A percentile compares a stretch with the other conserved stretches of the same genome.
phyloP scores from a whole-genome alignment of 2,888 invertebrate genomes.

The Eretmocerus hayati region DNA sequence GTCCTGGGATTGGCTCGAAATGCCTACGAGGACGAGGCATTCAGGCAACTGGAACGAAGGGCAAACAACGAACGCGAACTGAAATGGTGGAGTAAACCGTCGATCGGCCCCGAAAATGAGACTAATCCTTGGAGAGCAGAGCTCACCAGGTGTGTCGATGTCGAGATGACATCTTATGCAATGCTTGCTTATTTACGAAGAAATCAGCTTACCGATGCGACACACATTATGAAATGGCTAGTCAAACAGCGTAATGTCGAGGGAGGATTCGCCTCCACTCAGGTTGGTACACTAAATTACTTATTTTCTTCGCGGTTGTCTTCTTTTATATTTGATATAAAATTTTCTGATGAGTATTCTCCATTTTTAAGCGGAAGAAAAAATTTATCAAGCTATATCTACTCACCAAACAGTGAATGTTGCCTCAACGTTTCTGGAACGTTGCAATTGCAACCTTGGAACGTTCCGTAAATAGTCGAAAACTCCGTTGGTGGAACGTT shows the following conservation, averaged over 20 bases:
- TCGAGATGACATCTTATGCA: constrained; percentile 86
- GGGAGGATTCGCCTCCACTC: constrained; percentile 67
- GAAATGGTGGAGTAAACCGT: constrained; percentile 75
- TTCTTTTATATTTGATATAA: too few species aligned
- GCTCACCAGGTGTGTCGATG: constrained; percentile 64
- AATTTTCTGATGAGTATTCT: too few species aligned
- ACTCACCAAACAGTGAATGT: too few species aligned
- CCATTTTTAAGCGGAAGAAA: too few species aligned
- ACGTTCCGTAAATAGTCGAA: too few species aligned
- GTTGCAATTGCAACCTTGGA: too few species aligned
- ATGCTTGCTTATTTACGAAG: constrained; percentile 60
- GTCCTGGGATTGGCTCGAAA: constrained; percentile 71
- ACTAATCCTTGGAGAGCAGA: constrained; percentile 60
- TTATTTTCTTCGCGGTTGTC: too few species aligned
- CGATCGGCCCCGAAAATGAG: constrained; percentile 50
- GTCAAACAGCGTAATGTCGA: constrained; percentile 61
- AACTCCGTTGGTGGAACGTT: too few species aligned
- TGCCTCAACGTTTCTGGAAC: too few species aligned
- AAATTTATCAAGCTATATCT: too few species aligned
- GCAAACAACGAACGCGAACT: constrained; percentile 52
- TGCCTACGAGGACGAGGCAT: constrained; percentile 59
- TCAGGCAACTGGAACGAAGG: constrained; percentile 54
- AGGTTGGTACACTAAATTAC: constrained; percentile 47
- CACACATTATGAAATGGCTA: constrained; percentile 68
- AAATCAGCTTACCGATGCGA: constrained; percentile 49